Conservation (phyloP, 1,140 invertebrate species). For the Zaprionus africanus region DNA sequence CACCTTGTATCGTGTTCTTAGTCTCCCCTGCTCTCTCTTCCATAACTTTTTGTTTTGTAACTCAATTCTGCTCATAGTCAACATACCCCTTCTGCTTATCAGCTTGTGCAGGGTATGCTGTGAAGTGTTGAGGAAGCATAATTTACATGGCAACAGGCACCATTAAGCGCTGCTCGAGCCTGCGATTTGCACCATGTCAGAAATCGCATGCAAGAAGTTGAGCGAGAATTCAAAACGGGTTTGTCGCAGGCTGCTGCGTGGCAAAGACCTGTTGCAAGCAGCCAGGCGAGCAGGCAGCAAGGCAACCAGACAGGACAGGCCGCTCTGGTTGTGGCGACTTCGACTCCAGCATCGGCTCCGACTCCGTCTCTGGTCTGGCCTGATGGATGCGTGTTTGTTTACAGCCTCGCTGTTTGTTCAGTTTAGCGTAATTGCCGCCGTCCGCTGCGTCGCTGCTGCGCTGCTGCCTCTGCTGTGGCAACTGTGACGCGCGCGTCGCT, state of each 20-base stretch:
- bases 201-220: constrained; percentile 45
- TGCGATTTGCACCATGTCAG: constrained; percentile 3
- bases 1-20: neutral
- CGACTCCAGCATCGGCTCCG: neutral
- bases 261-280: constrained; percentile 64
- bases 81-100: constrained; percentile 4
- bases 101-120: constrained; percentile 30
- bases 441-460: constrained; percentile 13
- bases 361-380: constrained; percentile 15
- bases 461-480: constrained; percentile 9
- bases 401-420: constrained; percentile 82
- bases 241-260: constrained; percentile 39
- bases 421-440: constrained; percentile 80
- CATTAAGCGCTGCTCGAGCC: constrained; percentile 52
- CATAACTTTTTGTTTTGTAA: neutral
- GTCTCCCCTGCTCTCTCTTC: accelerated
- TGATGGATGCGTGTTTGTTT: constrained; percentile 83
- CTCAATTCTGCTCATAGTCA: neutral
- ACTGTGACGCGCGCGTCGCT: constrained; percentile 32
- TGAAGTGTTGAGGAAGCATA: constrained; percentile 80
- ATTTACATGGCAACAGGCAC: constrained; percentile 84
- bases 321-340: neutral
- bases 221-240: constrained; percentile 50
- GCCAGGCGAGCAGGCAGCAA: constrained; percentile 2
- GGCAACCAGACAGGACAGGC: neutral